Conservation (phyloP, 2,113 vertebrate species). For the Channa maculata region DNA sequence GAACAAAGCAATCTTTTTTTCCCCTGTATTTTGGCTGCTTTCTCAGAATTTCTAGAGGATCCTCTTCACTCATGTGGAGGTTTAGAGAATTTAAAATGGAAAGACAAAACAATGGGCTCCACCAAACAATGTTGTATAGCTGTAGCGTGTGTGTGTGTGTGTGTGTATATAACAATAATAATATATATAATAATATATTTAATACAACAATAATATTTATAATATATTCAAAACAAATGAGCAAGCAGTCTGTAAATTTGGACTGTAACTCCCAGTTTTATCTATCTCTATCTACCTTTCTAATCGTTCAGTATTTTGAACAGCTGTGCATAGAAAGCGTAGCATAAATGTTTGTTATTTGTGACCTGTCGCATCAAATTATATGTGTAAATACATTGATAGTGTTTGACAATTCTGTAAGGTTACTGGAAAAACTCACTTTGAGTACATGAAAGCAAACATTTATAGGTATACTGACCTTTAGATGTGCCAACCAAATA, state of each 20-base stretch:
- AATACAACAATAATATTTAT: neutral
- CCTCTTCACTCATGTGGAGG: constrained; percentile 43
- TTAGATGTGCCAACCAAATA: constrained; percentile 26
- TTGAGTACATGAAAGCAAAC: constrained; percentile 19
- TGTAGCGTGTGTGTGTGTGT: constrained; percentile 42
- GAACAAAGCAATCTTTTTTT: constrained; percentile 75
- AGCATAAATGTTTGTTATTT: constrained; percentile 57
- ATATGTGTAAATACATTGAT: constrained; percentile 63
- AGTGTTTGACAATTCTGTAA: constrained; percentile 67
- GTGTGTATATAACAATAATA: no score
- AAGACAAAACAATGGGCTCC: constrained; percentile 37
- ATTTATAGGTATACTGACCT: constrained; percentile 15
- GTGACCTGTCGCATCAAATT: constrained; percentile 47
- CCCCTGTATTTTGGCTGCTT: constrained; percentile 57
- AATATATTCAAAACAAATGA: constrained; percentile 29
- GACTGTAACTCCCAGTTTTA: constrained; percentile 20
- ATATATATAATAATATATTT: constrained; percentile 18
- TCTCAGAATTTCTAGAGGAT: constrained; percentile 63
- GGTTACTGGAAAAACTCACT: constrained; percentile 60
- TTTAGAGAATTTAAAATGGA: constrained; percentile 42
- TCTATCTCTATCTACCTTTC: constrained; percentile 21
- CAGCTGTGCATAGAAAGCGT: constrained; percentile 34
- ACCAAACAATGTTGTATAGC: constrained; percentile 33
- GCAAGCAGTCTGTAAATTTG: neutral
- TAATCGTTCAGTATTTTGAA: constrained; percentile 49